These are phyloP conservation scores for Microcebus murinus DNA, from an alignment of 2,113 vertebrate species.

Conservation along the genomic window DNA sequence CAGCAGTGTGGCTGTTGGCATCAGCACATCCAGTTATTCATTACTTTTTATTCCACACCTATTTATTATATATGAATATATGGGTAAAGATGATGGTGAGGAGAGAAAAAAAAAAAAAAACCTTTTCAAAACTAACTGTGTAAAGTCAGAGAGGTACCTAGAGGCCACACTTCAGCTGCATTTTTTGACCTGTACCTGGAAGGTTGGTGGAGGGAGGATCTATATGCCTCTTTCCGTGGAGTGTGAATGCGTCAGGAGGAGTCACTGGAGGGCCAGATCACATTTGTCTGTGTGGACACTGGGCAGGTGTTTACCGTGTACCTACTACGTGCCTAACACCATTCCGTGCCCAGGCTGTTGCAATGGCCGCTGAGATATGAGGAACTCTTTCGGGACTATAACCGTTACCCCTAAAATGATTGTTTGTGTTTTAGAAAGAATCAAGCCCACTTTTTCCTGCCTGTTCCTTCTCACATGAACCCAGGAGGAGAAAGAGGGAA, in stretches of 20 bases:
- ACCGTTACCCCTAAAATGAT: not conserved
- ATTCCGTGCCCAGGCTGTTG: not conserved
- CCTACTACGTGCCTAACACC: not conserved
- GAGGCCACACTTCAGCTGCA: not conserved
- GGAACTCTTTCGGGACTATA: not conserved
- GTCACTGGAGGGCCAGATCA: not conserved
- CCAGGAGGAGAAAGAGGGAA: not conserved
- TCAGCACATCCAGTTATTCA: not conserved
- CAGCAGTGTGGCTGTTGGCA: not conserved
- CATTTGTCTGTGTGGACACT: not conserved
- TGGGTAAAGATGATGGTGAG: not conserved
- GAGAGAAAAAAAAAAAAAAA: not conserved
- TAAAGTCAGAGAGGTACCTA: not conserved
- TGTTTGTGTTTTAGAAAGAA: not conserved
- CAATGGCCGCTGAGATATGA: not conserved
- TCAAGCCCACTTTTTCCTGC: not conserved
- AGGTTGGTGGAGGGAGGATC: not conserved
- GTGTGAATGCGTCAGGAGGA: not conserved
- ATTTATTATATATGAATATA: not conserved
- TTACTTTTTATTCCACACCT: not conserved
- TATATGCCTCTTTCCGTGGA: not conserved
- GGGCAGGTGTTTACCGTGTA: not conserved
- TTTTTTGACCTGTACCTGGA: not conserved
- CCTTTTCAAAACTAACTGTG: not conserved
- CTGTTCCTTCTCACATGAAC: not conserved